These are phyloP conservation scores for Drosophila mulleri DNA, from an alignment of 2,888 invertebrate species.

Conservation along the genomic window DNA sequence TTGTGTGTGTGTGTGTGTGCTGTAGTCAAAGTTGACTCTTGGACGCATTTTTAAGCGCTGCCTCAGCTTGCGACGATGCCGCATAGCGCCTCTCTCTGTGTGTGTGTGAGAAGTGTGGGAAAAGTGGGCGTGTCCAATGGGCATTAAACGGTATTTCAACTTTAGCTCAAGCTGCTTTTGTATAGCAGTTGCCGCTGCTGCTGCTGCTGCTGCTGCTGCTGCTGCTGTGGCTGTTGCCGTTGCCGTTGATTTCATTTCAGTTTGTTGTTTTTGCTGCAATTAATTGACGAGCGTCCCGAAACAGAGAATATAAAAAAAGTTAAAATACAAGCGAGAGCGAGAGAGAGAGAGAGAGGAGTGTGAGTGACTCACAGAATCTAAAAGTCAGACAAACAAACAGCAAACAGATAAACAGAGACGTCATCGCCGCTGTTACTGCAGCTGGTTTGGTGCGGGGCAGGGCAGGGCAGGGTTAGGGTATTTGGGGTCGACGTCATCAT, in stretches of 20 bases:
- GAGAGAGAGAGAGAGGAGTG: not conserved
- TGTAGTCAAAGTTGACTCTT: conserved; percentile 77
- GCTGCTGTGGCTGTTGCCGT: conserved; percentile 14
- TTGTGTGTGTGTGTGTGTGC: conserved; percentile 18
- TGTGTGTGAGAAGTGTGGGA: conserved; percentile 62
- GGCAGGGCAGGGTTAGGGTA: conserved; percentile 8
- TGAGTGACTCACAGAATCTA: conserved; percentile 44
- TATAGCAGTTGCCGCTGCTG: conserved; percentile 28
- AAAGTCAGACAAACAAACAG: conserved; percentile 63
- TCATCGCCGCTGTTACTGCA: conserved; percentile 35
- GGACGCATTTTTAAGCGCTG: conserved; percentile 76
- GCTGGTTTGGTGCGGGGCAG: not conserved
- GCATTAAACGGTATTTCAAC: conserved; percentile 77
- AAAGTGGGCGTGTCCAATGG: conserved; percentile 75
- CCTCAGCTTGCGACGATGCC: conserved; percentile 15
- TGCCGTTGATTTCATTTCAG: conserved; percentile 72
- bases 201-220: no score
- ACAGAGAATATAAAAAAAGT: conserved; percentile 34
- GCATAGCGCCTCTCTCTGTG: conserved; percentile 1
- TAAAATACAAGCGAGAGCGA: conserved; percentile 27
- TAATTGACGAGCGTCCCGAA: conserved; percentile 70
- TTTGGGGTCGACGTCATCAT: conserved; percentile 60
- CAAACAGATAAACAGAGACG: conserved; percentile 66
- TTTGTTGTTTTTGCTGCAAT: conserved; percentile 72
- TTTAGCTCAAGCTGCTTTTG: conserved; percentile 68